These are phyloP conservation scores for Melinaea menophilus DNA, from an alignment of 2,888 invertebrate genomes.

Conservation along the genomic window DNA sequence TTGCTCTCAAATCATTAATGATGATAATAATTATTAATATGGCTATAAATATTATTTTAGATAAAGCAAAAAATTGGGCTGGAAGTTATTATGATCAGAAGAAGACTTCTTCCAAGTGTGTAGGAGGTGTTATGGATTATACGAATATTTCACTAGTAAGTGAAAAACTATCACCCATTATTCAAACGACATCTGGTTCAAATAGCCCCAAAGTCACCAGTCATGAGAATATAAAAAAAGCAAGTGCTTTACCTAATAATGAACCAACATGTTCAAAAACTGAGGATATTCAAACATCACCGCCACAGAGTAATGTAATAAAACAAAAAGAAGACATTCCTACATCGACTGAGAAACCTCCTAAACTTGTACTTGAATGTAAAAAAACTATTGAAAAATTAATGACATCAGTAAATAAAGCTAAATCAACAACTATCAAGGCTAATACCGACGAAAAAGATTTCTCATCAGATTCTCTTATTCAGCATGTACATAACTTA, in stretches of 20 bases:
- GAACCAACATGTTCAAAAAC: conserved; percentile 13
- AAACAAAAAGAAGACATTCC: neutral
- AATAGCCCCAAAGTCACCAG: conserved; percentile 42
- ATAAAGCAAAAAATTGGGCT: conserved; percentile 36
- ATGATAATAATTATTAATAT: neutral
- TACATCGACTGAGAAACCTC: neutral
- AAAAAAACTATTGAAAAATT: conserved; percentile 12
- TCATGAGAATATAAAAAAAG: conserved; percentile 27
- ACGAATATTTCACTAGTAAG: conserved; percentile 40
- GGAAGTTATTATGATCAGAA: conserved; percentile 45
- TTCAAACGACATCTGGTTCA: conserved; percentile 44
- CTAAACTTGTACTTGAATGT: neutral
- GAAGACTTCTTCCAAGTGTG: conserved; percentile 55
- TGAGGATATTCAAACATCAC: neutral
- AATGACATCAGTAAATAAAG: conserved; percentile 11
- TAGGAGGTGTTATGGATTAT: conserved; percentile 45
- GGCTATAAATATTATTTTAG: conserved; percentile 37
- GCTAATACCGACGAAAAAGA: conserved; percentile 35
- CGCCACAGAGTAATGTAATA: neutral
- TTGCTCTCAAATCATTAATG: neutral
- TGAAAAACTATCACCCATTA: conserved; percentile 56
- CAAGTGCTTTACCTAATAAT: conserved; percentile 37
- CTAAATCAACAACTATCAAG: conserved; percentile 28
- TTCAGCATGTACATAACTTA: conserved; percentile 59
- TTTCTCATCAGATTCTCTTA: conserved; percentile 57